Percentiles rank a stretch among this genome's conserved stretches.
phyloP scores from a whole-genome alignment of 2,797 vertebrate genomes.

The Yasuhikotakia modesta region DNA sequence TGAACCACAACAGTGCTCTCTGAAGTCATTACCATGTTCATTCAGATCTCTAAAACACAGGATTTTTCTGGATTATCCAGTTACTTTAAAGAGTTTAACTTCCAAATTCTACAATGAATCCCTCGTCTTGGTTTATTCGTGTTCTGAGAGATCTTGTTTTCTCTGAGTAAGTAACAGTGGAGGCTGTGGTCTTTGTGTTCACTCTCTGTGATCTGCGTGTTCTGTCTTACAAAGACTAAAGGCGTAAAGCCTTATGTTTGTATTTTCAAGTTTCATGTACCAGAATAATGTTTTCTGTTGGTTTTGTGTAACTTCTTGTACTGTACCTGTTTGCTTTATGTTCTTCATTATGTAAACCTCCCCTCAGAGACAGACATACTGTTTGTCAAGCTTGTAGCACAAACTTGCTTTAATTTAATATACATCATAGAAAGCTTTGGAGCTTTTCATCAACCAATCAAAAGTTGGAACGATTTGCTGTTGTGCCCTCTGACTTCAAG shows the following conservation, averaged over 20 bases:
- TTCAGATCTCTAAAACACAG: too few species aligned
- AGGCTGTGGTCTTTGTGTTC: background rate
- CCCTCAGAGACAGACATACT: too few species aligned
- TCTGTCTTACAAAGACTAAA: background rate
- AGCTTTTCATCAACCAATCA: too few species aligned
- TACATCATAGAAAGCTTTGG: too few species aligned
- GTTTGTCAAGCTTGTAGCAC: too few species aligned
- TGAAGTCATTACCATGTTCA: background rate
- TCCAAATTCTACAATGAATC: constrained; percentile 2
- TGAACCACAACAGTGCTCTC: background rate
- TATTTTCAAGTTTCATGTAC: background rate
- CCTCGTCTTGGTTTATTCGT: background rate
- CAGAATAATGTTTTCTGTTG: background rate
- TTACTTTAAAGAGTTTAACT: background rate
- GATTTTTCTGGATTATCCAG: background rate
- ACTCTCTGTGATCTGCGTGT: background rate
- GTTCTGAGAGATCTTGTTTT: background rate
- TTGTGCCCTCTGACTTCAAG: too few species aligned
- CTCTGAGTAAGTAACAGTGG: constrained; percentile 22
- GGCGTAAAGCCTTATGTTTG: background rate
- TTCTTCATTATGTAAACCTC: background rate
- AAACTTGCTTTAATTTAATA: too few species aligned
- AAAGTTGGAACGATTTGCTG: too few species aligned
- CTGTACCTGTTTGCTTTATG: constrained; percentile 3
- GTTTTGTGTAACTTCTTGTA: background rate